phyloP scores from a whole-genome alignment of 2,888 invertebrate genomes.

The Latheticus oryzae region DNA sequence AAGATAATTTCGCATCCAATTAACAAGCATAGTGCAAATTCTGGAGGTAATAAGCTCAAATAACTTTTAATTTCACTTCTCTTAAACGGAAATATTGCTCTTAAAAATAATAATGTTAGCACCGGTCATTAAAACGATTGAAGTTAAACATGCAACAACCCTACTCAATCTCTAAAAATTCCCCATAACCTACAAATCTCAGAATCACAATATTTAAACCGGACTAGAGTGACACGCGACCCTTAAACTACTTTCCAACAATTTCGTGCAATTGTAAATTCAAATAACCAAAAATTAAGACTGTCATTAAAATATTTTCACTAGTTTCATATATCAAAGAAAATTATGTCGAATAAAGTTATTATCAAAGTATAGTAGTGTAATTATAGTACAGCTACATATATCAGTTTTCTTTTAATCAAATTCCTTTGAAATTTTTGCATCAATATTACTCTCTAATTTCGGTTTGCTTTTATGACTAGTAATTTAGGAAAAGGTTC shows the following conservation, averaged over 20 bases:
- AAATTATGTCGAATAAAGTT: constrained; percentile 16
- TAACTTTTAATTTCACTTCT: constrained; percentile 2
- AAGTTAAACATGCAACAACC: constrained; percentile 25
- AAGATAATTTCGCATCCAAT: constrained; percentile 23
- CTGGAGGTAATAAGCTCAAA: constrained; percentile 16
- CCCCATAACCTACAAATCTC: constrained; percentile 9
- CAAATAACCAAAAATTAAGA: constrained; percentile 18
- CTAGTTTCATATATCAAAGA: too few relatives aligned
- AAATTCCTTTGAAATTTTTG: constrained; percentile 26
- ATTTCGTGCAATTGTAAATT: constrained; percentile 24
- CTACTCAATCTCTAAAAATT: constrained; percentile 24
- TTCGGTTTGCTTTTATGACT: constrained; percentile 23
- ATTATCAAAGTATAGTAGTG: constrained; percentile 17
- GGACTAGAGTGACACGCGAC: constrained; percentile 21
- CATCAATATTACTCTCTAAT: constrained; percentile 23
- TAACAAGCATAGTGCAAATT: constrained; percentile 21
- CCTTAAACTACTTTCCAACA: constrained; percentile 14
- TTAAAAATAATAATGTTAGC: constrained; percentile 14
- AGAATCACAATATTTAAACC: constrained; percentile 15
- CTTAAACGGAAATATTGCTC: constrained; percentile 1
- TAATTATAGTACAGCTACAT: constrained; percentile 14
- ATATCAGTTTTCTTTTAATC: constrained; percentile 34
- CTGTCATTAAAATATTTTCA: too few relatives aligned
- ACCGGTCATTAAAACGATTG: constrained; percentile 22
- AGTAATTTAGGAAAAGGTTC: constrained; percentile 25